Evolutionary conservation across 2,888 invertebrate genomes (phyloP).

Genomic region (Cyaniris semiargus): DNA sequence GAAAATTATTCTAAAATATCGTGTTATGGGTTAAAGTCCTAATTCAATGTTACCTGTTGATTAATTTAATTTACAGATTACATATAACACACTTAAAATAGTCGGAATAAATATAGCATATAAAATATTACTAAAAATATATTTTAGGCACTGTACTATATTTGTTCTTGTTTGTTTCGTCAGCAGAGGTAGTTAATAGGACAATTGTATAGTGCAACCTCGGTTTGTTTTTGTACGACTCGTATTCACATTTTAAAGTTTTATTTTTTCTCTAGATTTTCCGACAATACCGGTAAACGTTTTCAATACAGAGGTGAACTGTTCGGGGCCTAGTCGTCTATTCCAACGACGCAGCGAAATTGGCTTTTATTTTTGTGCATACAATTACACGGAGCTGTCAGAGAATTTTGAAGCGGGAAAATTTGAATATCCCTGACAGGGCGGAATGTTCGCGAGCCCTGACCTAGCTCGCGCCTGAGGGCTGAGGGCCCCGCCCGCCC

Average conservation of each 20-base stretch:
- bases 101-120: no score
- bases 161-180: no score
- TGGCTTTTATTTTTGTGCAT: conserved; percentile 25
- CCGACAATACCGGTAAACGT: not conserved
- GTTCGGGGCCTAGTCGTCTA: not conserved
- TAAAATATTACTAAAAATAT: no score
- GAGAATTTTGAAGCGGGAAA: conserved; percentile 5
- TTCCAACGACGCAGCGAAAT: conserved; percentile 1
- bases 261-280: not conserved
- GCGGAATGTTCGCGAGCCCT: conserved; percentile 21
- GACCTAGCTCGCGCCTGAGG: not conserved
- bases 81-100: no score
- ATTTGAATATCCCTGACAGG: conserved; percentile 24
- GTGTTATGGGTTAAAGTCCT: no score
- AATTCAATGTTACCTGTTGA: no score
- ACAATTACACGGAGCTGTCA: conserved; percentile 28
- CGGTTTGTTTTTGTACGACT: no score
- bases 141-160: no score
- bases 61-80: no score
- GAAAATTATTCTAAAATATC: no score
- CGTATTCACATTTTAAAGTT: not conserved
- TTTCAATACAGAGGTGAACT: not conserved
- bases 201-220: no score
- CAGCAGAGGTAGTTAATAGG: no score
- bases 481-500: not conserved